phyloP scores from a whole-genome alignment of 2,113 vertebrate genomes.

The Microtus pennsylvanicus region DNA sequence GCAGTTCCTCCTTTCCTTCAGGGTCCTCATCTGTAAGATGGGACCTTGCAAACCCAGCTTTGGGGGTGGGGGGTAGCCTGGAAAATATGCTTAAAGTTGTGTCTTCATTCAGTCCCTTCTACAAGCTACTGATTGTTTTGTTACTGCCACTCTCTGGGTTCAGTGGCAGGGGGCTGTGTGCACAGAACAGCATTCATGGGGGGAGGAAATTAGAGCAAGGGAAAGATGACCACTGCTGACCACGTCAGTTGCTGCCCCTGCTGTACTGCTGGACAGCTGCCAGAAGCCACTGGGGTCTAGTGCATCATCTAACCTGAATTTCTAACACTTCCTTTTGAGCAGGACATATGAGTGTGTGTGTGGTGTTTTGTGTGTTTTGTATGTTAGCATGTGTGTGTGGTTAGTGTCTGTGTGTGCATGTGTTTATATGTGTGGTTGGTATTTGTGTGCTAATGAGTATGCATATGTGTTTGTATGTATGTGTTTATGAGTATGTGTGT shows the following conservation, averaged over 20 bases:
- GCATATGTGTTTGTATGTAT: background rate
- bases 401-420: background rate
- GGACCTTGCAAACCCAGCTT: background rate
- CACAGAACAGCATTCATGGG: background rate
- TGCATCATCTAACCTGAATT: no score
- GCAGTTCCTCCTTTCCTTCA: fast-evolving
- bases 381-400: background rate
- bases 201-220: background rate
- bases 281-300: background rate
- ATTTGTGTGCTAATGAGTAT: background rate
- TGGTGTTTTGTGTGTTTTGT: background rate
- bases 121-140: fast-evolving
- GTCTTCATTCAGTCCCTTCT: fast-evolving
- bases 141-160: background rate
- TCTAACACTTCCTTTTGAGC: background rate
- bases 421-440: background rate
- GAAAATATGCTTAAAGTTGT: no score
- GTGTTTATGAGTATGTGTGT: background rate
- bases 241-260: background rate
- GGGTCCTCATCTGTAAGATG: background rate
- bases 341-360: background rate
- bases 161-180: fast-evolving
- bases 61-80: background rate
- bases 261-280: background rate
- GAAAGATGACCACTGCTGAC: background rate